Evolutionary conservation across 1,140 invertebrate species (phyloP), one percentile per base, ranked within the genome.

Genomic region (Papilio polytes): DNA sequence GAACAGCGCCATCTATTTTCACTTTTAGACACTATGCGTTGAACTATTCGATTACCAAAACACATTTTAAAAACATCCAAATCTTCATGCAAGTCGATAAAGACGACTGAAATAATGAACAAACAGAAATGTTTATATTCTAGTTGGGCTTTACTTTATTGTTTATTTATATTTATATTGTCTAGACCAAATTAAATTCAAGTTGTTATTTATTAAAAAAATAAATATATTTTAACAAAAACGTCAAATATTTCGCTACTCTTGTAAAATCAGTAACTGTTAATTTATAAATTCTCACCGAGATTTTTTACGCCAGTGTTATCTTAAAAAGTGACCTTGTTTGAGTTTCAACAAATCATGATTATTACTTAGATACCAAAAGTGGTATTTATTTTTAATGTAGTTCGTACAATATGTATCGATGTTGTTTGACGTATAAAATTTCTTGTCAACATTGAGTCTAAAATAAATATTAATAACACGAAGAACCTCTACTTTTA

Each of bases 21-120:
- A 59, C 12, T 78, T 59, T 51, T 15, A 31, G 53, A 59, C 36
- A 77, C 36, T 56, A 56, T 76, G 74, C 20, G 22, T 31, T 48
- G 22, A 18, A 18, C n/a, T 59, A 9, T 20, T 20, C n/a, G 6
- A 12, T 48, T 48, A 12, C 13, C 46, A 48, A 48, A 48, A 10
- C 10, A 48, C 46, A 48, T 12, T 12, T 48, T 12, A 59, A 20
- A 10, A 22, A 20, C 9, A 22, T 3, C 20, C 9, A 66, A 66
- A 13, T 2, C 1, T 0, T 26, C 13, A 31, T 63, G n/a, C 8
- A 59, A 66, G 1, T 66, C 7, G 12, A 66, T 13, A 66, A 13
- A 66, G 1, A 31, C 20, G 1, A 66, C 13, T 31, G n/a, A 59
- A 59, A 20, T 20, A 59, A 20, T 0, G 18, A 59, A 59, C n/a